Evolutionary conservation across 1,140 invertebrate genomes (phyloP).

Genomic region (Bemisia tabaci): DNA sequence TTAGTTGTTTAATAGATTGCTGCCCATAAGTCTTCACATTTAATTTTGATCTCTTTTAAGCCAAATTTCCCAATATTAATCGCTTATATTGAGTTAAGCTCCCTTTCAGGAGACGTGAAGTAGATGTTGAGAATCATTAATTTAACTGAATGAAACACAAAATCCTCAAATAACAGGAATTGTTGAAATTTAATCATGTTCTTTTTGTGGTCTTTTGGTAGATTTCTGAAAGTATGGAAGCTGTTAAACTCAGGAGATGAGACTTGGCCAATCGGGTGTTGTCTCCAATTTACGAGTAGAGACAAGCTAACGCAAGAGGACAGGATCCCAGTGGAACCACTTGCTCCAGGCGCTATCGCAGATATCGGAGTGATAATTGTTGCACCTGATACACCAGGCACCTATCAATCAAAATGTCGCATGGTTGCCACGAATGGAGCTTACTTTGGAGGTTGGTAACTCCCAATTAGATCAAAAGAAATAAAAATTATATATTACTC

Average conservation of each 20-base stretch:
- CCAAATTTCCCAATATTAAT: too few species aligned
- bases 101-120: too few species aligned
- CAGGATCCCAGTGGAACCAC: constrained; percentile 40
- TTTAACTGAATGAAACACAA: too few species aligned
- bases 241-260: constrained; percentile 66
- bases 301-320: constrained; percentile 37
- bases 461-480: constrained; percentile 21
- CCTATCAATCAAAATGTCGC: constrained; percentile 72
- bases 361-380: constrained; percentile 53
- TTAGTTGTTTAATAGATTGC: too few species aligned
- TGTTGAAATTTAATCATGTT: too few species aligned
- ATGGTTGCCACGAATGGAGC: constrained; percentile 61
- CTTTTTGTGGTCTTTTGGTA: too few species aligned
- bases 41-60: too few species aligned
- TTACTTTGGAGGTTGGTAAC: constrained; percentile 82
- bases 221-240: constrained; percentile 65
- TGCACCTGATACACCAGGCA: constrained; percentile 50
- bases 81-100: too few species aligned
- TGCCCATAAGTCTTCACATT: too few species aligned
- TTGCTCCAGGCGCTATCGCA: constrained; percentile 49
- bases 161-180: too few species aligned
- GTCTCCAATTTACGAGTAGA: constrained; percentile 48
- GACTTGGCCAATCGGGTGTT: constrained; percentile 61
- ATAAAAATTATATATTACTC: constrained; percentile 1
- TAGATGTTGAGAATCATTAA: too few species aligned